Base-by-base conservation (phyloP, 2,888 invertebrate genomes). In the Eubasilissa splendida region DNA sequence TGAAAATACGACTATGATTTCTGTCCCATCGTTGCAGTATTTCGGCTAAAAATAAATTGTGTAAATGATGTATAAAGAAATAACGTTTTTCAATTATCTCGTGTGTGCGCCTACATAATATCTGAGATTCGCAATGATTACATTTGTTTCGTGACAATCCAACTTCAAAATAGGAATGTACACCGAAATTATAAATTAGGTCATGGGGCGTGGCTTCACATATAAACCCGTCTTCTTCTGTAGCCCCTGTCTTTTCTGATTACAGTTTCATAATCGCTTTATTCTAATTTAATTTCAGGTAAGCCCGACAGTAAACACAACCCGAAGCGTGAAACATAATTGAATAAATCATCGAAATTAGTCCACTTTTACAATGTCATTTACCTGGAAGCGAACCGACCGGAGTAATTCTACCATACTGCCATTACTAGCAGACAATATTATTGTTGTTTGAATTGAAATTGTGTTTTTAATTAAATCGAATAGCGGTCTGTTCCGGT, bases 201-300 rank as follows among this genome's bases (percentile, higher is more conserved):
- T 75, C 75, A 75, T 1, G 11, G 60, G 75, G 75, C 14, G 75
- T 10, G 60, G 60, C 22, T 54, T n/a, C 60, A 14, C 60, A 75
- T 52, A 59, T 33, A 12, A 42, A 56, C 31, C 73, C 73, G 22
- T 12, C 53, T 52, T n/a, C 68, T 8, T 42, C 70, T 52, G 14
- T 9, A 9, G 2, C 60, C 76, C 76, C 14, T 65, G 76, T 76
- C 76, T 76, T 65, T 65, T 65, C 54, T 76, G 76, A 76, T 76
- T 76, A 76, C 59, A 76, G 53, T 76, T 76, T 53, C 76, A 76
- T 76, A 76, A 76, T 76, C 76, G 76, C 65, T 76, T 76, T 76
- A 76, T 65, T 76, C 76, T 65, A 76, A 76, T 76, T 76, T 65
- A 53, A 54, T 65, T 53, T 8, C 65, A 60, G 76, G 65, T 65